Evolutionary conservation across 2,797 vertebrate species (phyloP), one percentile per base, ranked within the genome.

Genomic region (Sandelia bainsii): DNA sequence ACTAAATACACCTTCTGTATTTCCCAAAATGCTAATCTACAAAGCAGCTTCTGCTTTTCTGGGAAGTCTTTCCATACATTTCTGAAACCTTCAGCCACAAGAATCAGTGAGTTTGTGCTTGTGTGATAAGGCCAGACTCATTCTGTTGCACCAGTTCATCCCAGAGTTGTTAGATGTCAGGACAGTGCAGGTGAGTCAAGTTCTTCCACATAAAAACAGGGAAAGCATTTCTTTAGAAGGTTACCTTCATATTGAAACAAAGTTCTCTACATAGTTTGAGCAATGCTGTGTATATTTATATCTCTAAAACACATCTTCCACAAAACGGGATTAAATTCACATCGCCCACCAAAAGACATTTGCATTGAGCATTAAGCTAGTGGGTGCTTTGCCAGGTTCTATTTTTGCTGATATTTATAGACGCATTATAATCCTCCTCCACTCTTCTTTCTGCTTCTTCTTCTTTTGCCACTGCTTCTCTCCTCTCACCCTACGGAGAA

Each of bases 351-450:
- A 23, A 9, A 1, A 61, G 8, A 58, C 56, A 51, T 77, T 82
- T 72, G 25, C 62, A 63, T 81, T 68, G 59, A 71, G 61, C 22
- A 62, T 62, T 69, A 80, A 80, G 69, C 73, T 49, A 67, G 57
- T 61, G 80, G 62, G 57, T 58, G 77, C 62, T 75, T 60, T 64
- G 62, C 1, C 70, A 81, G 66, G 63, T 70, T 81, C 62, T 80
- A 65, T 69, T 67, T 79, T 45, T 46, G 22, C 71, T 69, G 51
- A 63, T 90, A 88, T 91, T 92, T 87, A 90, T 84, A 88, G 77
- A 77, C 45, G 52, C 68, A 79, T 75, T 77, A 80, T 83, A 85
- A 87, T 88, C 81, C 80, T 82, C 80, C 72, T 74, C 81, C 72
- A 64, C 80, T 82, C 65, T 60, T 67, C 62, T 60, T 62, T 58